Base-by-base conservation (phyloP, 2,888 invertebrate genomes). In the Callyntrura sp. region DNA sequence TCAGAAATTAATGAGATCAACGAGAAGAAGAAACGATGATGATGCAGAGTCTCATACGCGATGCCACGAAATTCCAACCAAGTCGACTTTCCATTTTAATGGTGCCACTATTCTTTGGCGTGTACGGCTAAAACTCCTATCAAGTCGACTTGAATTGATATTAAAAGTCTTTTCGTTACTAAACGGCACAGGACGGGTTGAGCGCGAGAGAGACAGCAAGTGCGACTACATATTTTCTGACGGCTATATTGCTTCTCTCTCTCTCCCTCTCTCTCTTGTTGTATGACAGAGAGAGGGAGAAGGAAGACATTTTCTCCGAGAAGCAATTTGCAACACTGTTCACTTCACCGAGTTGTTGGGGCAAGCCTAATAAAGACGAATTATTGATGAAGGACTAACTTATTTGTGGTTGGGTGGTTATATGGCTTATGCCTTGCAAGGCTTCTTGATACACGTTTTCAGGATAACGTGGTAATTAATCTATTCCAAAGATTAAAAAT, bases 1-100 rank as follows among this genome's bases (percentile, higher is more conserved):
- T 85, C 79, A 86, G 85, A 90, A 85, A 86, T 90, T 90, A 90
- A 90, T 90, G 90, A 90, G 90, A 90, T 90, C 81, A 85, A 81
- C 84, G 81, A 76, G 60, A 85, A 79, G 60, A 85, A 79, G 48
- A 85, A 85, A 60, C 48, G 70, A 76, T 86, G 76, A 85, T 86
- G 35, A 35, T 35, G 35, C 35, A 4, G 2, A 2, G 6, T 35
- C 6, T 35, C 35, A 35, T 35, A 35, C 35, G 35, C 35, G 35
- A 2, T 35, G 70, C 89, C 65, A 68, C 82, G 82, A 62, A 88
- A 82, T 82, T 88, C 82, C 73, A 28, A 70, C 70, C 0, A 81
- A 88, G 25, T 48, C 45, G 45, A 78, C 78, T 78, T 78, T 78
- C 78, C 78, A 78, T 78, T 78, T 55, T 78, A 78, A 78, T 78